A percentile compares a stretch with the other conserved stretches of the same genome.
Conservation (phyloP, 1,140 invertebrate species). For the Ceratoteleas bidentatus region DNA sequence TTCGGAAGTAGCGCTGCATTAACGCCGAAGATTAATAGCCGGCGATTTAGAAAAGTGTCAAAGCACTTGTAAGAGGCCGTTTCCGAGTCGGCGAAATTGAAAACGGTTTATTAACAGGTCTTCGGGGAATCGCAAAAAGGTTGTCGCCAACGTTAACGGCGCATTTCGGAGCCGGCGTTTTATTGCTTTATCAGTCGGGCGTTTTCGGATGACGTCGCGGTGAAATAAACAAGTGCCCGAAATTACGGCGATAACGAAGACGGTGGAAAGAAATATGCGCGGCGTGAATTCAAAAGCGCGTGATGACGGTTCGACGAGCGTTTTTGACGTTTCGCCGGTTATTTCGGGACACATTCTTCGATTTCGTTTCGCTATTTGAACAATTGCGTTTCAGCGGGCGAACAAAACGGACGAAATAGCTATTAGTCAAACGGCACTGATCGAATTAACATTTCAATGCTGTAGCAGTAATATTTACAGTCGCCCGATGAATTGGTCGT, state of each 20-base stretch:
- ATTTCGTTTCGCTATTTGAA: slow-evolving; percentile 47
- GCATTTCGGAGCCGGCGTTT: slow-evolving; percentile 14
- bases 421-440: not conserved
- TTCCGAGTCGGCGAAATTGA: not conserved
- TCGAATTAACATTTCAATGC: slow-evolving; percentile 45
- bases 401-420: slow-evolving; percentile 16
- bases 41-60: not conserved
- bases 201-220: slow-evolving; percentile 37
- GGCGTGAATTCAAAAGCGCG: slow-evolving; percentile 43
- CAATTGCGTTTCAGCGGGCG: slow-evolving; percentile 24
- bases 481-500: slow-evolving; percentile 5
- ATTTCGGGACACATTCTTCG: slow-evolving; percentile 21
- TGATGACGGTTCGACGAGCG: slow-evolving; percentile 36
- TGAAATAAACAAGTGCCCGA: slow-evolving; percentile 44
- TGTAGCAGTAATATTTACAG: slow-evolving; percentile 4
- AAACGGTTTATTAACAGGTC: slow-evolving; percentile 4
- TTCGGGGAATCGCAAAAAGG: slow-evolving; percentile 8
- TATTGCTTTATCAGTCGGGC: slow-evolving; percentile 45
- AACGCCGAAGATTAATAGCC: slow-evolving; percentile 18
- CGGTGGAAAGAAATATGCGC: slow-evolving; percentile 28
- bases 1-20: not conserved
- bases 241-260: slow-evolving; percentile 46
- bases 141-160: slow-evolving; percentile 9
- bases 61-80: not conserved
- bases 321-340: slow-evolving; percentile 31